Evolutionary conservation across 1,140 invertebrate genomes (phyloP).

Genomic region (Phymastichus coffea): DNA sequence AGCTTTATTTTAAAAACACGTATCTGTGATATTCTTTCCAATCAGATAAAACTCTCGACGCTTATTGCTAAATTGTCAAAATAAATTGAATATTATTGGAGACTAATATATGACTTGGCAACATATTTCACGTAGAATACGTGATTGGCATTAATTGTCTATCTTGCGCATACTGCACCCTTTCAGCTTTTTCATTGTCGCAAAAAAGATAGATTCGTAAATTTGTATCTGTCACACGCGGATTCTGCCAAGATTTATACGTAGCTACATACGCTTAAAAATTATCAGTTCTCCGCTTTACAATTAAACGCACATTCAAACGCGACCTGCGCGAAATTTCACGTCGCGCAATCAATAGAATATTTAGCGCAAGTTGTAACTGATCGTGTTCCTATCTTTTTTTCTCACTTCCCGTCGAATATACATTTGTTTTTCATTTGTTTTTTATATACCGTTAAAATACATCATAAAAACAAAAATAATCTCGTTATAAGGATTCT

Average conservation of each 20-base stretch:
- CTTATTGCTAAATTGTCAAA: background rate
- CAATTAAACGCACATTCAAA: constrained; percentile 11
- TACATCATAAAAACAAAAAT: constrained; percentile 8
- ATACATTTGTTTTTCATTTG: constrained; percentile 10
- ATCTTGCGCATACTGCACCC: no score
- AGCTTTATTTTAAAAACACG: background rate
- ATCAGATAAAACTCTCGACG: background rate
- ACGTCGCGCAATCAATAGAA: constrained; percentile 8
- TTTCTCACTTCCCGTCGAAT: constrained; percentile 9
- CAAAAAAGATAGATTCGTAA: no score
- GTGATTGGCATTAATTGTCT: background rate
- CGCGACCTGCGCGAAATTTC: constrained; percentile 13
- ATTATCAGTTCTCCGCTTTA: background rate
- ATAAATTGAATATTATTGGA: no score
- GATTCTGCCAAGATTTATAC: no score
- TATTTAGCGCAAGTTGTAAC: no score
- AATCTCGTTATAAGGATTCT: constrained; percentile 3
- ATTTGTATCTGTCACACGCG: no score
- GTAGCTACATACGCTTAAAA: constrained; percentile 26
- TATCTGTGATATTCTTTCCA: background rate
- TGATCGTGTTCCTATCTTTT: constrained; percentile 16
- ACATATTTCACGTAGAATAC: background rate
- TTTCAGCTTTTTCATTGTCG: no score
- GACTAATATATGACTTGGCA: no score
- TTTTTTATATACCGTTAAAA: background rate